These are phyloP conservation scores for Drosophila atripex DNA, from an alignment of 2,888 invertebrate species.

Conservation along the genomic window DNA sequence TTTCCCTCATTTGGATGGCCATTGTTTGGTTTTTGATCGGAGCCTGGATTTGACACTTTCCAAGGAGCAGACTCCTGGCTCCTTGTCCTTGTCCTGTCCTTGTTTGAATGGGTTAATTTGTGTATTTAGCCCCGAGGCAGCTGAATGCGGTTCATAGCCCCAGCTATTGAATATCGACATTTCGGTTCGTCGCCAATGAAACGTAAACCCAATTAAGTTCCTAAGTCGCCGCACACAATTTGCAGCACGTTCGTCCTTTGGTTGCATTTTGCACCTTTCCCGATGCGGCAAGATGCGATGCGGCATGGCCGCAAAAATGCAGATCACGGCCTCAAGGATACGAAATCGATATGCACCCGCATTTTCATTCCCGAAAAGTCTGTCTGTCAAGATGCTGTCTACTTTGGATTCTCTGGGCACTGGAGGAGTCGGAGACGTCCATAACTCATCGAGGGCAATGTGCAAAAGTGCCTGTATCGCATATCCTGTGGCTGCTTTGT, in stretches of 20 bases:
- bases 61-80: conserved; percentile 28
- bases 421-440: conserved; percentile 28
- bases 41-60: conserved; percentile 65
- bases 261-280: conserved; percentile 65
- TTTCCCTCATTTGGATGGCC: conserved; percentile 57
- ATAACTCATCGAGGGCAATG: conserved; percentile 79
- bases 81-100: conserved; percentile 15
- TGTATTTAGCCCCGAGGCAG: conserved; percentile 65
- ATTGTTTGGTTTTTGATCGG: conserved; percentile 55
- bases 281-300: conserved; percentile 22
- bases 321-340: conserved; percentile 60
- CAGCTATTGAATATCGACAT: conserved; percentile 63
- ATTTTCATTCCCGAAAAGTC: conserved; percentile 39
- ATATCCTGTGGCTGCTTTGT: conserved; percentile 65
- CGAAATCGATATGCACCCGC: conserved; percentile 78
- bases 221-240: conserved; percentile 67
- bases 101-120: conserved; percentile 77
- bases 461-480: conserved; percentile 81
- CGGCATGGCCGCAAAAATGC: conserved; percentile 61
- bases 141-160: conserved; percentile 1
- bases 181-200: conserved; percentile 35
- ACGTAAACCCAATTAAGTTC: conserved; percentile 72
- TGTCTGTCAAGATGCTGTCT: conserved; percentile 54
- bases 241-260: conserved; percentile 63
- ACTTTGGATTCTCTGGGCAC: not conserved